Conservation (phyloP, 2,888 invertebrate genomes). For the Caenorhabditis angaria region DNA sequence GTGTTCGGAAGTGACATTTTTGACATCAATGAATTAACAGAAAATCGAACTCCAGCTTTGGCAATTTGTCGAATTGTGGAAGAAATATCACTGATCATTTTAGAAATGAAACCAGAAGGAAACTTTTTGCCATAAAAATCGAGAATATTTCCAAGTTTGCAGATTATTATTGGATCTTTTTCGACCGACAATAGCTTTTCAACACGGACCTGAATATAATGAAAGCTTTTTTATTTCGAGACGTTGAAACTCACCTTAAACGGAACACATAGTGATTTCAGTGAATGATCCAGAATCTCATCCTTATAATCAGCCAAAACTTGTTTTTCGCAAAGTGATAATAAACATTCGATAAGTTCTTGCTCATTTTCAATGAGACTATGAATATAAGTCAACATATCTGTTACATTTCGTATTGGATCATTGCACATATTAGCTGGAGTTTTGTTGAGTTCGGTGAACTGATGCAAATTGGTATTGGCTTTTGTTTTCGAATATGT, state of each 20-base stretch:
- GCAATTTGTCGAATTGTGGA: constrained; percentile 27
- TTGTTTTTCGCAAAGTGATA: neutral
- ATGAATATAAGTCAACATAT: constrained; percentile 38
- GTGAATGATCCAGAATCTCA: constrained; percentile 20
- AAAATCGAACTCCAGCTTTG: constrained; percentile 31
- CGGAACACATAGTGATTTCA: constrained; percentile 26
- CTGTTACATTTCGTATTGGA: constrained; percentile 30
- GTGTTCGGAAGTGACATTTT: constrained; percentile 34
- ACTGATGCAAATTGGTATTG: constrained; percentile 26
- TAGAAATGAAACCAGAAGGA: constrained; percentile 19
- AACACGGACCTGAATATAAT: constrained; percentile 24
- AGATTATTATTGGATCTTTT: constrained; percentile 26
- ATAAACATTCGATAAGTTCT: constrained; percentile 24
- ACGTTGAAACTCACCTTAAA: constrained; percentile 21
- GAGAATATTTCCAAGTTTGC: constrained; percentile 32
- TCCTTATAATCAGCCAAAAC: neutral
- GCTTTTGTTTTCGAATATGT: neutral
- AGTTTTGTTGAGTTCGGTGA: constrained; percentile 23
- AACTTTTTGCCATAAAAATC: constrained; percentile 31
- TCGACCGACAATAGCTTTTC: constrained; percentile 26
- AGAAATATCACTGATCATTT: constrained; percentile 27
- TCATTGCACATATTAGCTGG: constrained; percentile 21
- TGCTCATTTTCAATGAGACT: constrained; percentile 34
- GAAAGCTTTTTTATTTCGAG: neutral
- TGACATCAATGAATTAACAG: constrained; percentile 25